Conservation (phyloP, 2,113 vertebrate genomes). For the Pyrgilauda ruficollis region DNA sequence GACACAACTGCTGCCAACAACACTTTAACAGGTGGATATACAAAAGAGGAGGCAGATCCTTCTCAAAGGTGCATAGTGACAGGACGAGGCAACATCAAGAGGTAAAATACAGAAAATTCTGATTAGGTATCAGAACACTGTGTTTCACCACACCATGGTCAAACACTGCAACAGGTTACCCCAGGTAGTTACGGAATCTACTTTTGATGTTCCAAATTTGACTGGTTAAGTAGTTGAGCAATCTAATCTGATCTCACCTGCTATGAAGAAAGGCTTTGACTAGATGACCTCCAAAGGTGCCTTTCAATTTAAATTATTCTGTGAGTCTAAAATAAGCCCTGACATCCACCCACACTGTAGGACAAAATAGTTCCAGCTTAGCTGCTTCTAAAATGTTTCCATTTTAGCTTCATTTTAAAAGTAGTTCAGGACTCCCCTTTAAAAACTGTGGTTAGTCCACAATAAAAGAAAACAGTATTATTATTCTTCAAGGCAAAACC, state of each 20-base stretch:
- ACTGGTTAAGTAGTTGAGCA: background rate
- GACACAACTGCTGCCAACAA: background rate
- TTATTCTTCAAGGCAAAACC: background rate
- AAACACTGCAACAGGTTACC: background rate
- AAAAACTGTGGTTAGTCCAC: background rate
- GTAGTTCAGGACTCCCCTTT: background rate
- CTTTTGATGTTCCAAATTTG: background rate
- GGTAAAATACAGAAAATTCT: background rate
- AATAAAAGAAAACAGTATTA: background rate
- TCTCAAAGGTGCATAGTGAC: background rate
- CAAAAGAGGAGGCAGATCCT: background rate
- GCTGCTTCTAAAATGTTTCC: background rate
- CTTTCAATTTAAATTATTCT: constrained; percentile 13
- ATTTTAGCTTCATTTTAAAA: background rate
- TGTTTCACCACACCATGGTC: background rate
- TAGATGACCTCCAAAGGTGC: constrained; percentile 9
- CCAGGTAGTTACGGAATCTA: background rate
- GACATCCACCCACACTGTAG: background rate
- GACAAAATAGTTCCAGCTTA: constrained; percentile 28
- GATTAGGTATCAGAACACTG: background rate
- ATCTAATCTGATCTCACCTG: constrained; percentile 24
- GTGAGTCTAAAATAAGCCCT: background rate
- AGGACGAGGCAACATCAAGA: background rate
- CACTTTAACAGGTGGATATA: background rate
- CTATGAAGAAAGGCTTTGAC: background rate